Evolutionary conservation across 2,888 invertebrate species (phyloP).

Genomic region (Scaptomyza caliginosa): DNA sequence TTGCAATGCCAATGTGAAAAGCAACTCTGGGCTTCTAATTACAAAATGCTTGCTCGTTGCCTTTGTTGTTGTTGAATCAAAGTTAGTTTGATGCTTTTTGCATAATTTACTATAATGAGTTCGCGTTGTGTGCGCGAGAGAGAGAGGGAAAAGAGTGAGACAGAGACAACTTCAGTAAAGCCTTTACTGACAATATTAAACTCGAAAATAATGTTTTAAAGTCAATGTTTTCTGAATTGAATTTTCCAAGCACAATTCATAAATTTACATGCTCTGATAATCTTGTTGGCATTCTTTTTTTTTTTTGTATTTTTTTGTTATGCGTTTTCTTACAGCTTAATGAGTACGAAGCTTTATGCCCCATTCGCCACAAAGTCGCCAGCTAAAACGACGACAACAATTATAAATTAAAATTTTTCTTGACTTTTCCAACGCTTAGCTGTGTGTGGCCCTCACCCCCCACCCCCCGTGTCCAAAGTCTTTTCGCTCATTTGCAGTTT

Average conservation of each 20-base stretch:
- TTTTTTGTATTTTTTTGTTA: neutral
- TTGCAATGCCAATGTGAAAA: slow-evolving; percentile 61
- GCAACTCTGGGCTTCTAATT: slow-evolving; percentile 64
- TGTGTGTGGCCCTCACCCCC: neutral
- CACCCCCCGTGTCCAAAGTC: neutral
- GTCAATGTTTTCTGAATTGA: no score
- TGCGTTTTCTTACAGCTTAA: neutral
- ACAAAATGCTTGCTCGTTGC: slow-evolving; percentile 34
- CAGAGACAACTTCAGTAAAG: no score
- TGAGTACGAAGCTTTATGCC: slow-evolving; percentile 9
- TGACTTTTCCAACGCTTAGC: slow-evolving; percentile 12
- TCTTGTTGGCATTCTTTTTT: neutral
- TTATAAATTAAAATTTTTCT: slow-evolving; percentile 44
- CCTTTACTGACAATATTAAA: no score
- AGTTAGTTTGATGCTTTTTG: slow-evolving; percentile 40
- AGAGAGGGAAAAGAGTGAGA: neutral
- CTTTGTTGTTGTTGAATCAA: slow-evolving; percentile 3
- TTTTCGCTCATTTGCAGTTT: neutral
- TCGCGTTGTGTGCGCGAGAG: slow-evolving; percentile 21
- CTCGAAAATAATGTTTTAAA: no score
- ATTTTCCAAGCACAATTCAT: neutral
- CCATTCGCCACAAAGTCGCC: neutral
- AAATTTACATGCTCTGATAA: slow-evolving; percentile 1
- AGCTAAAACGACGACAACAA: slow-evolving; percentile 11
- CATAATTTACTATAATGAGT: slow-evolving; percentile 72